A percentile compares a stretch with the other conserved stretches of the same genome.
phyloP scores from a whole-genome alignment of 1,140 invertebrate species.

The Aporrectodea caliginosa region DNA sequence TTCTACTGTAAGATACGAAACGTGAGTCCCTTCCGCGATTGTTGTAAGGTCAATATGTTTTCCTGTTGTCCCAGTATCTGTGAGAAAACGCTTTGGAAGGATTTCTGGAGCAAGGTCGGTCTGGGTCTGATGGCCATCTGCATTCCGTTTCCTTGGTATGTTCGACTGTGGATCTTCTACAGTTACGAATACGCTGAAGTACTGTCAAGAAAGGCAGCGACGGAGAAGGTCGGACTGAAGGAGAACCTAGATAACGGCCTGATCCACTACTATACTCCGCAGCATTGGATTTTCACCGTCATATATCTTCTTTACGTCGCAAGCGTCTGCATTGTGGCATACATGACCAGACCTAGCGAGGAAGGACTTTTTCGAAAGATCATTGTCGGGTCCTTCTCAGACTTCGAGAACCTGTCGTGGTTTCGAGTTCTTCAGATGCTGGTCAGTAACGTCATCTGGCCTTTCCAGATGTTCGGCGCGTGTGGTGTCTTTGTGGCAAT shows the following conservation, averaged over 20 bases:
- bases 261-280: constrained; percentile 48
- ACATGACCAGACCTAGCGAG: background rate
- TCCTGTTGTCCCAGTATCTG: background rate
- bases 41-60: constrained; percentile 28
- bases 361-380: constrained; percentile 16
- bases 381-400: constrained; percentile 38
- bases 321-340: constrained; percentile 41
- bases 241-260: constrained; percentile 42
- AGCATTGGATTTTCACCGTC: constrained; percentile 45
- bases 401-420: constrained; percentile 46
- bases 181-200: constrained; percentile 46
- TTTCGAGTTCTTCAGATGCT: constrained; percentile 18
- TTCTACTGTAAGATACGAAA: constrained; percentile 26
- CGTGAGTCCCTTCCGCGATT: constrained; percentile 21
- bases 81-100: constrained; percentile 5
- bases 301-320: constrained; percentile 47
- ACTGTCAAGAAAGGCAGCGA: constrained; percentile 32
- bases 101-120: constrained; percentile 36
- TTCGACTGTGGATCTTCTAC: constrained; percentile 47
- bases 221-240: constrained; percentile 34
- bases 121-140: constrained; percentile 42
- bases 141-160: constrained; percentile 46
- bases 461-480: constrained; percentile 38
- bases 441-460: constrained; percentile 32
- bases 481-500: constrained; percentile 43